Evolutionary conservation across 2,797 vertebrate species (phyloP).

Genomic region (Tiaroga cobitis): DNA sequence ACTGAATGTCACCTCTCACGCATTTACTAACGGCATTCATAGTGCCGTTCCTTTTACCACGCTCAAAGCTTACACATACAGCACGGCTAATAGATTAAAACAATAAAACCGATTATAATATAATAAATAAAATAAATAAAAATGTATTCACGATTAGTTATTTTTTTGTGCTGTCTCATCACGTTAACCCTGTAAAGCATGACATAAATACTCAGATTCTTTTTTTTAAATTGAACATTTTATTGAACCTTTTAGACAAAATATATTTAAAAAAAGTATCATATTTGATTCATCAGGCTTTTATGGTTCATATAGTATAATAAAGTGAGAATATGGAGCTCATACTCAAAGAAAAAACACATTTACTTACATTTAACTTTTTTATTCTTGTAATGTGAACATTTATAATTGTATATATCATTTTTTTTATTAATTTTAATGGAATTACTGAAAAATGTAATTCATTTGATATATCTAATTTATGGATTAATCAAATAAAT

Average conservation of each 20-base stretch:
- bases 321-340: not conserved
- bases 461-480: not conserved
- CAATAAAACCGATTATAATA: not conserved
- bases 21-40: constrained; percentile 12
- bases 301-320: not conserved
- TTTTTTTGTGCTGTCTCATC: not conserved
- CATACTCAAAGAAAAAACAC: not conserved
- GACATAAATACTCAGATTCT: not conserved
- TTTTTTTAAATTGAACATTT: not conserved
- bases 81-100: not conserved
- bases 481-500: not conserved
- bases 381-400: not conserved
- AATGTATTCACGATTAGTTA: not conserved
- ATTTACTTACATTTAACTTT: not conserved
- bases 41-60: not conserved
- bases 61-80: not conserved
- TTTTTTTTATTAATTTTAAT: not conserved
- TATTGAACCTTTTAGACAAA: not conserved
- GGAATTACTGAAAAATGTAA: rapidly evolving
- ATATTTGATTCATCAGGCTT: not conserved
- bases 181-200: not conserved
- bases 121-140: not conserved
- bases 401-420: not conserved
- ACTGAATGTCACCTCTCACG: constrained; percentile 51
- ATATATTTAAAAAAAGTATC: no score